phyloP scores from a whole-genome alignment of 2,113 vertebrate species.

The Notothenia rossii region DNA sequence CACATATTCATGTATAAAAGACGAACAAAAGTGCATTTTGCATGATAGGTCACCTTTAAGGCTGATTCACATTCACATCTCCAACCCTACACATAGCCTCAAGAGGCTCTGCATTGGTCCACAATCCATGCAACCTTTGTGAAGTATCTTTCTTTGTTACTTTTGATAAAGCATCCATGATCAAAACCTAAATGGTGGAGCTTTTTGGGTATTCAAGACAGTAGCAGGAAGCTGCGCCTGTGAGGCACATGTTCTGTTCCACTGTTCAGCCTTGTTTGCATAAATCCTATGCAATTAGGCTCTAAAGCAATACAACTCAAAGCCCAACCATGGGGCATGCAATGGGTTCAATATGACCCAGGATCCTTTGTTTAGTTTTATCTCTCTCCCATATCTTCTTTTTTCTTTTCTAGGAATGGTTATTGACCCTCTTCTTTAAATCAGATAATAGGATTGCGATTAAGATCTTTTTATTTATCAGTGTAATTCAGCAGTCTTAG shows the following conservation, averaged over 20 bases:
- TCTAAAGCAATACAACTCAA: slow-evolving; percentile 4
- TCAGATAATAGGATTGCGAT: not conserved
- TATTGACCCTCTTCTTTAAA: slow-evolving; percentile 1
- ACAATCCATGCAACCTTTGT: not conserved
- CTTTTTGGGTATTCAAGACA: not conserved
- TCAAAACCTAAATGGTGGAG: not conserved
- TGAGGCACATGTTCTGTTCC: slow-evolving; percentile 10
- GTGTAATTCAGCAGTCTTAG: not conserved
- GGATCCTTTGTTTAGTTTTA: slow-evolving; percentile 2
- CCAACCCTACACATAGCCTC: not conserved
- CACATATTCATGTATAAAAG: too few relatives aligned
- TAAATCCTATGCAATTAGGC: slow-evolving; percentile 30
- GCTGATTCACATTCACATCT: not conserved
- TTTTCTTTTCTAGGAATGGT: not conserved
- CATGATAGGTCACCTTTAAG: too few relatives aligned
- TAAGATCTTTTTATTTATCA: slow-evolving; percentile 1
- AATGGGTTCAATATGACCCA: slow-evolving; percentile 4
- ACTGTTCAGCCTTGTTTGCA: slow-evolving; percentile 28
- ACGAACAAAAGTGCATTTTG: too few relatives aligned
- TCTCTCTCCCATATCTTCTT: not conserved
- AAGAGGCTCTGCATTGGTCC: not conserved
- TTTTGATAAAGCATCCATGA: not conserved
- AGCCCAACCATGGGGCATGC: not conserved
- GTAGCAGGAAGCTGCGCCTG: not conserved
- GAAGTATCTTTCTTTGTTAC: slow-evolving; percentile 2